These are phyloP conservation scores for Spodoptera picta DNA, from an alignment of 2,888 invertebrate genomes.

Conservation along the genomic window DNA sequence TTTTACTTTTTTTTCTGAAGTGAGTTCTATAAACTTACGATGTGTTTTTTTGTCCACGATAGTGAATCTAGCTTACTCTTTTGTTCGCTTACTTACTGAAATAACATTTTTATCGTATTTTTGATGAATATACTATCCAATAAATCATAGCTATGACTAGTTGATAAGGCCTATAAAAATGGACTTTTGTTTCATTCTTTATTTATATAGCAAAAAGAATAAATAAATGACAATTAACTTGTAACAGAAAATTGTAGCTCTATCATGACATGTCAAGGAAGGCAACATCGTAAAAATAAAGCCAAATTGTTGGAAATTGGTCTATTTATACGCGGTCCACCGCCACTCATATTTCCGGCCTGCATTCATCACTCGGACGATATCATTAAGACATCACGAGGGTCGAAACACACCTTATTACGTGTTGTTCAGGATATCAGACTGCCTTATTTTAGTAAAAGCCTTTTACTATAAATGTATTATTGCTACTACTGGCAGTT, in stretches of 20 bases:
- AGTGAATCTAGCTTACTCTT: not conserved
- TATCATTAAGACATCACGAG: constrained; percentile 84
- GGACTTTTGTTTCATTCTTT: no score
- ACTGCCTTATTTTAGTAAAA: constrained; percentile 72
- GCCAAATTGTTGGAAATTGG: constrained; percentile 57
- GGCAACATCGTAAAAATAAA: constrained; percentile 33
- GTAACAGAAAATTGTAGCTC: not conserved
- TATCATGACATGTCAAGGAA: constrained; percentile 15
- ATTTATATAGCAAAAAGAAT: no score
- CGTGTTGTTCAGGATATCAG: constrained; percentile 74
- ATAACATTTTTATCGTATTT: no score
- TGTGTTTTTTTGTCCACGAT: not conserved
- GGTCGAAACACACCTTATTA: constrained; percentile 78
- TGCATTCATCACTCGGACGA: constrained; percentile 80
- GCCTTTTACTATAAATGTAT: constrained; percentile 54
- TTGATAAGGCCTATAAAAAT: no score
- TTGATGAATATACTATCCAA: no score
- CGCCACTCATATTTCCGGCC: constrained; percentile 75
- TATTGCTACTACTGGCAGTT: constrained; percentile 10
- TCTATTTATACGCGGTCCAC: constrained; percentile 58
- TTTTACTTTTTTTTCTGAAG: not conserved
- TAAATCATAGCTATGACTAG: no score
- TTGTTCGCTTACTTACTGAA: no score
- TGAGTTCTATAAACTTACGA: not conserved
- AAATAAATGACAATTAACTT: no score